These are phyloP conservation scores for Acinonyx jubatus DNA, from an alignment of 2,113 vertebrate genomes.

Conservation along the genomic window DNA sequence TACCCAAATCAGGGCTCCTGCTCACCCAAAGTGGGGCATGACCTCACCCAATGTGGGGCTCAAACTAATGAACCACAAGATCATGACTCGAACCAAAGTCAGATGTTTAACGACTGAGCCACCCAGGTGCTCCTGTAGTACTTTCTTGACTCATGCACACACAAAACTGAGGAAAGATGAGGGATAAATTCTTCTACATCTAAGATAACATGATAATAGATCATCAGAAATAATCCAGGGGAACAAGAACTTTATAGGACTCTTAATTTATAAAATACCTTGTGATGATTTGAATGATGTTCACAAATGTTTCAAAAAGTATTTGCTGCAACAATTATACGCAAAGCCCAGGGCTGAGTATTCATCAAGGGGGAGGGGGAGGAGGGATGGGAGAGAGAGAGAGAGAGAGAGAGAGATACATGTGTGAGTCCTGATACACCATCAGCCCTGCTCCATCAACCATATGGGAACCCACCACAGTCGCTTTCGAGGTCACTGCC, in stretches of 20 bases:
- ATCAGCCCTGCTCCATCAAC: not conserved
- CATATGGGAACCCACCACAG: not conserved
- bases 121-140: not conserved
- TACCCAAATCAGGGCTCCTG: no score
- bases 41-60: no score
- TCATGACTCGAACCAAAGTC: no score
- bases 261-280: not conserved
- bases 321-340: not conserved
- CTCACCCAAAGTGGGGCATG: no score
- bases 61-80: no score
- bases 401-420: not conserved
- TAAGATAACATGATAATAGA: not conserved
- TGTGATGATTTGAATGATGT: not conserved
- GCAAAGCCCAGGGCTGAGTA: not conserved
- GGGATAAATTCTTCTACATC: not conserved
- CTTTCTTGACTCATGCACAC: not conserved
- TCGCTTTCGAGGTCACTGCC: not conserved
- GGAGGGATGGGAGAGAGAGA: not conserved
- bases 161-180: not conserved
- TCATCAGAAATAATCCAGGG: not conserved
- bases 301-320: constrained; percentile 16
- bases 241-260: not conserved
- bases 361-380: not conserved
- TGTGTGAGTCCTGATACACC: not conserved
- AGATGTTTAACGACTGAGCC: no score